Evolutionary conservation across 2,797 vertebrate species (phyloP), one percentile per base, ranked within the genome.

Genomic region (Clamator glandarius): DNA sequence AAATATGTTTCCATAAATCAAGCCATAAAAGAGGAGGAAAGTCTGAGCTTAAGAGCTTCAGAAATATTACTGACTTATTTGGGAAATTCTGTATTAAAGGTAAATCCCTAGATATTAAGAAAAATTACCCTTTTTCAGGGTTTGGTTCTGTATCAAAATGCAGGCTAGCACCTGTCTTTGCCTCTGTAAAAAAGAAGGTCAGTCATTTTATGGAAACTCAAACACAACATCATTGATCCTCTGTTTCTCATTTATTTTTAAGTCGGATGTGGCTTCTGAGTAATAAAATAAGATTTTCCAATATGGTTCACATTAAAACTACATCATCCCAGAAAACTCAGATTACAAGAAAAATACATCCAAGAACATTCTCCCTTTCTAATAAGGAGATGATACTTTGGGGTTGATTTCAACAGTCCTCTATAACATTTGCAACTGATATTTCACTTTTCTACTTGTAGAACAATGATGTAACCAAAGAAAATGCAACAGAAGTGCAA

Each of bases 131-230:
- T 10, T 66, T 78, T 76, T 69, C 62, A 64, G 77, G 21, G 58
- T 50, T 87, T 63, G 35, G 33, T 92, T 90, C 91, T 63, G 75
- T 55, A 84, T 57, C 42, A 66, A 88, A 78, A 72, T 25, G 28
- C 35, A 81, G 51, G 26, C 59, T 52, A 81, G 87, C 77, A 84
- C 89, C 77, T 88, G 83, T 39, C 79, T 85, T 86, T 84, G 67
- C 77, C 77, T 83, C 82, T 84, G 83, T 69, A 91, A 92, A 64
- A 92, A 90, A 80, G 94, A 94, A 96, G 90, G 87, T 91, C 90
- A 84, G 84, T 82, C 63, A 74, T 74, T 96, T 76, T 39, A 46
- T 28, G 79, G 85, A 82, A 82, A 87, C 77, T 82, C 81, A 89
- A 89, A 80, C 84, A 90, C 31, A 76, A 52, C 0, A n/a, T 63